A percentile compares a stretch with the other conserved stretches of the same genome.
These are phyloP conservation scores for Alexandromys fortis DNA, from an alignment of 2,113 vertebrate species.

Conservation along the genomic window DNA sequence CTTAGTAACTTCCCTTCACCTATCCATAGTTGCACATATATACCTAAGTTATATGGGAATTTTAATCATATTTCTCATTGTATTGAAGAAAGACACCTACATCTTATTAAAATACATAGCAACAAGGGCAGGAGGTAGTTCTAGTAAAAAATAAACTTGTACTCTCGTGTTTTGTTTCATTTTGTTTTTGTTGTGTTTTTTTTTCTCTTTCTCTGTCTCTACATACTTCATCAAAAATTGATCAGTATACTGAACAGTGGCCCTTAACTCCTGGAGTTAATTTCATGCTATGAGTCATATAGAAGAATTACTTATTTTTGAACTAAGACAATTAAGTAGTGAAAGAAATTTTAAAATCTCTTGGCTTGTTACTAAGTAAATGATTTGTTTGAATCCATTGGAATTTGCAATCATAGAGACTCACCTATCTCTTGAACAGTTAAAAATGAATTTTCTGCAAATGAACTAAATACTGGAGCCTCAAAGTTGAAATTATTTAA, in stretches of 20 bases:
- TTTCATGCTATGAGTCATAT: not conserved
- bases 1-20: not conserved
- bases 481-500: not conserved
- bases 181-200: not conserved
- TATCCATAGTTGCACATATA: not conserved
- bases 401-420: slow-evolving; percentile 23
- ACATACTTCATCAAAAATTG: not conserved
- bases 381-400: not conserved
- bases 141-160: not conserved
- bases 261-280: not conserved
- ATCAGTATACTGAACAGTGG: not conserved
- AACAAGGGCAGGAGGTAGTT: not conserved
- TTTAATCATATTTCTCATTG: not conserved
- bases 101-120: not conserved
- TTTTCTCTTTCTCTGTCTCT: not conserved
- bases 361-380: not conserved
- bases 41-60: too few species aligned
- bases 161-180: too few species aligned
- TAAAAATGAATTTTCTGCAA: not conserved
- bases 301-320: not conserved
- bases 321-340: slow-evolving; percentile 33
- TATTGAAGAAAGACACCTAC: not conserved
- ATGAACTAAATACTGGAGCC: not conserved
- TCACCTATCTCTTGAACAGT: not conserved
- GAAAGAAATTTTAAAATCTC: not conserved